Conservation (phyloP, 2,113 vertebrate species). For the Festucalex cinctus region DNA sequence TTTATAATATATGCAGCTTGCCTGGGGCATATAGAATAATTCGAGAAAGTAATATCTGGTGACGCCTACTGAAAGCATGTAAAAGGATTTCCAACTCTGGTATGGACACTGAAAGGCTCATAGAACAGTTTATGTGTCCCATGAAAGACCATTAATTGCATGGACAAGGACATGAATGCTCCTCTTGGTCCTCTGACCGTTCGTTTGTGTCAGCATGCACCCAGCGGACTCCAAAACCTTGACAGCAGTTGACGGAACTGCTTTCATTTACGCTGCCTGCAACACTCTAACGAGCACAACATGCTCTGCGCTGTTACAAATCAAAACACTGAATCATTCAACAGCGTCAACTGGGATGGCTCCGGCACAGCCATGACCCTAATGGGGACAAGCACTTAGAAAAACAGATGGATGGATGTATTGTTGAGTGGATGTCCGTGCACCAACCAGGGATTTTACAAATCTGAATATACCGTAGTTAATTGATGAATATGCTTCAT, state of each 20-base stretch:
- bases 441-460: slow-evolving; percentile 64
- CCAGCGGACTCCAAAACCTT: slow-evolving; percentile 15
- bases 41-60: not conserved
- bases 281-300: not conserved
- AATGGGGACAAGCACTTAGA: not conserved
- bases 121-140: slow-evolving; percentile 2
- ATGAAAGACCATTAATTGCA: slow-evolving; percentile 9
- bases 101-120: not conserved
- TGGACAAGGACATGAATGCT: slow-evolving; percentile 14
- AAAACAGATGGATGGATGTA: not conserved
- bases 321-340: slow-evolving; percentile 1
- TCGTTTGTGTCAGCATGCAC: slow-evolving; percentile 6
- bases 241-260: slow-evolving; percentile 18
- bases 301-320: not conserved
- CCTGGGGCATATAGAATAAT: not conserved
- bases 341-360: not conserved
- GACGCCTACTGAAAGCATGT: not conserved
- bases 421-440: not conserved
- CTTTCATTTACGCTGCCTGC: not conserved
- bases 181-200: slow-evolving; percentile 9
- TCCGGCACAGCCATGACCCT: not conserved
- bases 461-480: slow-evolving; percentile 32
- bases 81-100: not conserved
- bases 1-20: slow-evolving; percentile 17
- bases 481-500: slow-evolving; percentile 47